A percentile compares a stretch with the other conserved stretches of the same genome.
Evolutionary conservation across 2,797 vertebrate species (phyloP).

Genomic region (Poecilia velifera): DNA sequence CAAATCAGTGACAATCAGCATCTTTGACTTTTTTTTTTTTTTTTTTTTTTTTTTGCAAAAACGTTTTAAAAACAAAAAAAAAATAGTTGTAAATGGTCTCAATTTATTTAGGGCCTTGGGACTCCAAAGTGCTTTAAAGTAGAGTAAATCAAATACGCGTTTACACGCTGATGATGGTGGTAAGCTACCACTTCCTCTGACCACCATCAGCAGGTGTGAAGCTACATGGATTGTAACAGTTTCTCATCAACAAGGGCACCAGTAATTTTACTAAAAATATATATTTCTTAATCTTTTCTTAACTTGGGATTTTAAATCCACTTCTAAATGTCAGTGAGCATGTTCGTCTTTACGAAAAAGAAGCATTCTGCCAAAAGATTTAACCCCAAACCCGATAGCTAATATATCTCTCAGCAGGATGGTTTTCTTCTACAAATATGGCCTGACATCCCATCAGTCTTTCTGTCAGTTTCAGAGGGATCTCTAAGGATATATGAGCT

Average conservation of each 20-base stretch:
- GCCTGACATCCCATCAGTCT: conserved; percentile 10
- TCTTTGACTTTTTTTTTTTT: no score
- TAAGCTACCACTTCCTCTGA: no score
- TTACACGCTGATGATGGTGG: no score
- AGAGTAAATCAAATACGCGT: no score
- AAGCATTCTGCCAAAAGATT: neutral
- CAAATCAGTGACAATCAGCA: no score
- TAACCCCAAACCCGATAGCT: neutral
- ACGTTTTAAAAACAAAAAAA: neutral
- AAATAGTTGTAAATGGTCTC: no score
- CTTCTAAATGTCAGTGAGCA: neutral
- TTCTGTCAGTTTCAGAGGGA: conserved; percentile 22
- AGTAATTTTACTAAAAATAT: neutral
- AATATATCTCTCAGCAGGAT: conserved; percentile 3
- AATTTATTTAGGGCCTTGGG: no score
- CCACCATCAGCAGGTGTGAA: no score
- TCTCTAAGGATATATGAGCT: conserved; percentile 46
- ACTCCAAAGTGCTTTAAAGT: no score
- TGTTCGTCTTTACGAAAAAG: neutral
- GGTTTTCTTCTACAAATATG: neutral
- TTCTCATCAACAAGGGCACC: neutral
- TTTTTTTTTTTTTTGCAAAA: neutral
- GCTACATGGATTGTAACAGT: neutral
- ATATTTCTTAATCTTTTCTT: neutral
- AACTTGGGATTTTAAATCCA: neutral